These are phyloP conservation scores for Acanthurus tractus DNA, from an alignment of 2,797 vertebrate genomes.

Conservation along the genomic window DNA sequence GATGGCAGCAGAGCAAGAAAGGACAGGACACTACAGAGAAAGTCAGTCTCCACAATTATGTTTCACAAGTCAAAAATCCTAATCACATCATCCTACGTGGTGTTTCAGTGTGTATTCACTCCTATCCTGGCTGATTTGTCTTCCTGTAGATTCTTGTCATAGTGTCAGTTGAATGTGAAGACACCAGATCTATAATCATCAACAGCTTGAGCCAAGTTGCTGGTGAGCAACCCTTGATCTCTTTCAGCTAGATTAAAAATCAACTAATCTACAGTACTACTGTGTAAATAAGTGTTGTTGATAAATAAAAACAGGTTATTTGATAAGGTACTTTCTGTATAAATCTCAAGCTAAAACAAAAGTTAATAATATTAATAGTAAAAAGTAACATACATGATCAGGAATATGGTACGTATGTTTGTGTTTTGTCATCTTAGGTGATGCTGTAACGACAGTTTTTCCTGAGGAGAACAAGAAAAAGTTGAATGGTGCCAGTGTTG, in stretches of 20 bases:
- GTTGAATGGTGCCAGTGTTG: slow-evolving; percentile 77
- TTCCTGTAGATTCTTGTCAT: slow-evolving; percentile 89
- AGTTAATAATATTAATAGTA: too few relatives aligned
- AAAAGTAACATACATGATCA: too few relatives aligned
- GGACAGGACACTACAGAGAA: slow-evolving; percentile 56
- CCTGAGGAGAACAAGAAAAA: slow-evolving; percentile 79
- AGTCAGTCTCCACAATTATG: slow-evolving; percentile 59
- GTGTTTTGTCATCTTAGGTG: slow-evolving; percentile 72
- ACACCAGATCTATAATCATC: slow-evolving; percentile 81
- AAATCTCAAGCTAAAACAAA: too few relatives aligned
- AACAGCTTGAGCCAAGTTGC: slow-evolving; percentile 80
- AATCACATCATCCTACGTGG: background rate
- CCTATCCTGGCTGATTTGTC: background rate
- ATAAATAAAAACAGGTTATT: too few relatives aligned
- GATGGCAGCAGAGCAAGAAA: slow-evolving; percentile 77
- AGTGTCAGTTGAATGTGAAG: slow-evolving; percentile 82
- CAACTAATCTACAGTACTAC: background rate
- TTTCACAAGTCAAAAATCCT: background rate
- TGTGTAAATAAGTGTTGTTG: too few relatives aligned
- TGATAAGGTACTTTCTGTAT: too few relatives aligned
- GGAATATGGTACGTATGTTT: background rate
- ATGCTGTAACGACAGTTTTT: slow-evolving; percentile 77
- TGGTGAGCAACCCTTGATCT: slow-evolving; percentile 80
- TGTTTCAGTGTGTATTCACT: background rate
- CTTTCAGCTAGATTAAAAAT: background rate